Percentiles rank a stretch among this genome's conserved stretches.
phyloP scores from a whole-genome alignment of 2,888 invertebrate genomes.

The Entomobrya proxima region DNA sequence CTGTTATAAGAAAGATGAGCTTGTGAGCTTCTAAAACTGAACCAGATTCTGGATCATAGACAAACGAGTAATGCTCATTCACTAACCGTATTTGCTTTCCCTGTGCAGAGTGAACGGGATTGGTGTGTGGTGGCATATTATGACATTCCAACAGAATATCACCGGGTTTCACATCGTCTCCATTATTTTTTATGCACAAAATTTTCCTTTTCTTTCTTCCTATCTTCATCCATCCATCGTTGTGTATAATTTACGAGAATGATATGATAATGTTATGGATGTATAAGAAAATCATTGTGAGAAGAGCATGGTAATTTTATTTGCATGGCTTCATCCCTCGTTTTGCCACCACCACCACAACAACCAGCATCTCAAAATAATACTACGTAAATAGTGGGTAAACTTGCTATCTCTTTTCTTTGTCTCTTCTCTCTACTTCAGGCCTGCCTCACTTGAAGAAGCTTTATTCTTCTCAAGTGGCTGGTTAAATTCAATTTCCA shows the following conservation, averaged over 20 bases:
- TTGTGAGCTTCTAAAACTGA: constrained; percentile 1
- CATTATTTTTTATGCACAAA: constrained; percentile 15
- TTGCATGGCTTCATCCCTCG: constrained; percentile 43
- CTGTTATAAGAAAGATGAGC: neutral
- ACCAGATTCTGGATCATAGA: neutral
- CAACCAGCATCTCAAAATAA: neutral
- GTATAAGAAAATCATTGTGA: constrained; percentile 7
- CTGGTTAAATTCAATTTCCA: constrained; percentile 31
- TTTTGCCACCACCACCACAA: neutral
- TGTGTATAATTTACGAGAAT: constrained; percentile 20
- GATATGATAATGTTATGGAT: constrained; percentile 36
- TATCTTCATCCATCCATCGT: neutral
- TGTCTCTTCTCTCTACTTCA: neutral
- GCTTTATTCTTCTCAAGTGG: neutral
- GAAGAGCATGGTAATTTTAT: constrained; percentile 42
- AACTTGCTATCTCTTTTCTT: neutral
- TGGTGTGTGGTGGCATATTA: neutral
- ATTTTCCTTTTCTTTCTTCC: neutral
- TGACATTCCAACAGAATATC: neutral
- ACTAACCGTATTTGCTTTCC: neutral
- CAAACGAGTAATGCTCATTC: constrained; percentile 2
- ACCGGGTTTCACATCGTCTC: constrained; percentile 10
- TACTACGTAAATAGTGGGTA: neutral
- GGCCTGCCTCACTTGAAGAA: too few species aligned
- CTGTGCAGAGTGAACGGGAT: neutral